Evolutionary conservation across 2,113 vertebrate species (phyloP).

Genomic region (Plestiodon gilberti): DNA sequence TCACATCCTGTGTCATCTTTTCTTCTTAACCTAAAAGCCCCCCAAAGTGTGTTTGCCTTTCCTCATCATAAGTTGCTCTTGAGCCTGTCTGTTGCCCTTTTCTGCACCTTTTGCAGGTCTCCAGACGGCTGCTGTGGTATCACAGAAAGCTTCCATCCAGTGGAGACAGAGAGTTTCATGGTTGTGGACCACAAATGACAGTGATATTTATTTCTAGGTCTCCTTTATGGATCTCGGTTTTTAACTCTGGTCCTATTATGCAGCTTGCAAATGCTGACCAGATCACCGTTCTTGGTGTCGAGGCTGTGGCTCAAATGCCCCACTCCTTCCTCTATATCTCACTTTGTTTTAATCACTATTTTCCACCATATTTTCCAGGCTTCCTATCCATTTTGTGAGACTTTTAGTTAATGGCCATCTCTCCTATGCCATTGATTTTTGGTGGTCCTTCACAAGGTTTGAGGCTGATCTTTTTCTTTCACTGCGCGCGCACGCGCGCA

Average conservation of each 20-base stretch:
- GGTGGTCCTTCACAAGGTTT: not conserved
- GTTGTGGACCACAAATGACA: not conserved
- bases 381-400: conserved; percentile 24
- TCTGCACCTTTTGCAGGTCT: too few species aligned
- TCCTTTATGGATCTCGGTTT: not conserved
- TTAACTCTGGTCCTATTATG: not conserved
- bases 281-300: not conserved
- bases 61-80: too few species aligned
- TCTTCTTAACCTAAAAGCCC: too few species aligned
- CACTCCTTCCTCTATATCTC: conserved; percentile 1
- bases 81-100: too few species aligned
- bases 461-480: not conserved
- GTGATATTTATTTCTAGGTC: not conserved
- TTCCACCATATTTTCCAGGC: not conserved
- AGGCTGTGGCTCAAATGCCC: not conserved
- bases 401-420: conserved; percentile 1
- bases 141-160: not conserved
- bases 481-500: too few species aligned
- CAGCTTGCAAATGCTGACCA: not conserved
- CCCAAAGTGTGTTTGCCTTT: too few species aligned
- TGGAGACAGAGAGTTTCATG: not conserved
- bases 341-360: conserved; percentile 12
- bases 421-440: conserved; percentile 6
- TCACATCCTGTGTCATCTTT: not conserved
- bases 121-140: not conserved